These are phyloP conservation scores for Oplegnathus fasciatus DNA, from an alignment of 2,113 vertebrate species.

Conservation along the genomic window DNA sequence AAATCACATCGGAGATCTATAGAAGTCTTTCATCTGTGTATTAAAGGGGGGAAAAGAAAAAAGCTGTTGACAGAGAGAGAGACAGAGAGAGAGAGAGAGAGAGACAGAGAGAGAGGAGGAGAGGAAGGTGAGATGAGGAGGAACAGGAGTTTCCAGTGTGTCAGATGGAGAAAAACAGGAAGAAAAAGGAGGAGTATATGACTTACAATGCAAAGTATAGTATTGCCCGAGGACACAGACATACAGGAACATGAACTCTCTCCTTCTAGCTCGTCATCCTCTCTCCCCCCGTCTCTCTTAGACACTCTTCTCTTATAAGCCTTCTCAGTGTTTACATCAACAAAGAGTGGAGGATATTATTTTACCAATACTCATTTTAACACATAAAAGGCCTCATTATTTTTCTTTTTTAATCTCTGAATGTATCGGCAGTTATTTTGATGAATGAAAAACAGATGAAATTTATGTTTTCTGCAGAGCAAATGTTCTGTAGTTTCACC, in stretches of 20 bases:
- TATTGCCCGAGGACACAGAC: conserved; percentile 52
- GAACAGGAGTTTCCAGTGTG: conserved; percentile 68
- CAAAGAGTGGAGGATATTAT: neutral
- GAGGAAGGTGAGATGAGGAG: conserved; percentile 34
- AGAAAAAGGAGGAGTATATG: conserved; percentile 33
- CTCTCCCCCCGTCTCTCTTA: neutral
- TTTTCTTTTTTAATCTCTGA: neutral
- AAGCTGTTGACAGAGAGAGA: conserved; percentile 28
- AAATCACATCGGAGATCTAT: conserved; percentile 27
- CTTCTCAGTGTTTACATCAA: neutral
- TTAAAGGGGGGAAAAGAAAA: conserved; percentile 3
- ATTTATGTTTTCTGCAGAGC: neutral
- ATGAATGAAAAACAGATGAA: neutral
- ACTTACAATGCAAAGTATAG: conserved; percentile 49
- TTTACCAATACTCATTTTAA: neutral
- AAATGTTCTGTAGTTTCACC: neutral
- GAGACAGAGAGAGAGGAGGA: neutral
- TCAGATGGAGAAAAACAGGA: conserved; percentile 21
- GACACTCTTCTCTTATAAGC: neutral
- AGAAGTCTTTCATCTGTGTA: conserved; percentile 37
- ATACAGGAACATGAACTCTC: conserved; percentile 43
- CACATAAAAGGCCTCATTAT: neutral
- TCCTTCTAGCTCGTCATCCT: neutral
- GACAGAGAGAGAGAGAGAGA: neutral
- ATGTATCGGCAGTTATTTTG: neutral